These are phyloP conservation scores for Harpalus rufipes DNA, from an alignment of 2,888 invertebrate genomes.

Conservation along the genomic window DNA sequence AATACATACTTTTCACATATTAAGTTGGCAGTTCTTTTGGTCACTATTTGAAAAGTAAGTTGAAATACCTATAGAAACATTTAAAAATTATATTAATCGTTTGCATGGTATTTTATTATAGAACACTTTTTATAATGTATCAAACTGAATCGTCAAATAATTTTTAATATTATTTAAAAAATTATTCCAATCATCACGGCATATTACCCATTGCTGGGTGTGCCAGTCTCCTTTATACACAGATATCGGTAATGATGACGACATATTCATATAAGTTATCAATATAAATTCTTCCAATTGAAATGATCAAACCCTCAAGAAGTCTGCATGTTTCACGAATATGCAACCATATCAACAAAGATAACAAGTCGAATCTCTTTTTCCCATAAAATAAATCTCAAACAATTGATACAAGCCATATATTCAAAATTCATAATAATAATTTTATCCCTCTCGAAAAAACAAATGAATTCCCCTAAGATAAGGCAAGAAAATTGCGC, in stretches of 20 bases:
- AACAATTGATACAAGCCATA: constrained; percentile 2
- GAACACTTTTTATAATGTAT: too few relatives aligned
- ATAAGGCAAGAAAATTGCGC: constrained; percentile 74
- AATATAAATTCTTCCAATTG: not conserved
- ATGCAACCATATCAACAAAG: constrained; percentile 26
- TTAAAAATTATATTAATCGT: too few relatives aligned
- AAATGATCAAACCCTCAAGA: not conserved
- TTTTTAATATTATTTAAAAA: too few relatives aligned
- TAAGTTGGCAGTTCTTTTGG: not conserved
- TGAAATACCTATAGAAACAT: too few relatives aligned
- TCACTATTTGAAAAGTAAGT: not conserved
- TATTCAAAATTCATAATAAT: constrained; percentile 15
- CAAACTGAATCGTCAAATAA: too few relatives aligned
- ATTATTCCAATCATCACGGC: too few relatives aligned
- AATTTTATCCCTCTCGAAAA: constrained; percentile 1
- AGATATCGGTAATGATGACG: too few relatives aligned
- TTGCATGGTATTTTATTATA: too few relatives aligned
- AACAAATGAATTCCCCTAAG: constrained; percentile 67
- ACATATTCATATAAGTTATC: too few relatives aligned
- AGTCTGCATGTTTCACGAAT: not conserved
- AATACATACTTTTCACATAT: not conserved
- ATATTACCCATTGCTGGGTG: too few relatives aligned
- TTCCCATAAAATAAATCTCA: not conserved
- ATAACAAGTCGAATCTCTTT: constrained; percentile 4
- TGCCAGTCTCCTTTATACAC: too few relatives aligned